Conservation (phyloP, 2,888 invertebrate genomes). For the Phortica okadai region DNA sequence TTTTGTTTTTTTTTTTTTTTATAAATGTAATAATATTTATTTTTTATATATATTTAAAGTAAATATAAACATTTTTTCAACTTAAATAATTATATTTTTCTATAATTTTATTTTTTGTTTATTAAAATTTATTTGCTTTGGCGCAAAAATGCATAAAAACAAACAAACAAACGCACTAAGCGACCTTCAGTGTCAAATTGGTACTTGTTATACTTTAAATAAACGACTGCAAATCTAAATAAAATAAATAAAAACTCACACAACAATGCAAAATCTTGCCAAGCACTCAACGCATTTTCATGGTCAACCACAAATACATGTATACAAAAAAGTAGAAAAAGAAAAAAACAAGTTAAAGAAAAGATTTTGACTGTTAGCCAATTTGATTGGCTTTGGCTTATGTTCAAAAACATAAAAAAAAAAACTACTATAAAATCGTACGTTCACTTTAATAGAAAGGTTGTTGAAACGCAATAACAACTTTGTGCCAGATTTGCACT, state of each 20-base stretch:
- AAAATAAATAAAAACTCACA: slow-evolving; percentile 8
- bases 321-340: neutral
- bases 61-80: no score
- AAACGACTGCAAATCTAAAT: neutral
- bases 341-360: neutral
- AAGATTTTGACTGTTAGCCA: neutral
- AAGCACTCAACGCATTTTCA: slow-evolving; percentile 5
- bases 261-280: neutral
- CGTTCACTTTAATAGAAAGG: slow-evolving; percentile 12
- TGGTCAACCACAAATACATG: slow-evolving; percentile 19
- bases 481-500: neutral
- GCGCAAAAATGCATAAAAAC: neutral
- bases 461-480: neutral
- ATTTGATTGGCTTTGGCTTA: slow-evolving; percentile 12
- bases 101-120: neutral
- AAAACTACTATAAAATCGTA: neutral
- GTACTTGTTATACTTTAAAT: neutral
- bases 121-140: neutral
- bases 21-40: no score
- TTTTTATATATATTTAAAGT: no score
- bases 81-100: neutral
- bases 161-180: neutral
- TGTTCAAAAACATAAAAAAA: no score
- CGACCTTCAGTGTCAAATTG: slow-evolving; percentile 1
- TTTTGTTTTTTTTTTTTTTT: no score